Percentiles rank a stretch among this genome's conserved stretches.
Evolutionary conservation across 2,797 vertebrate species (phyloP).

Genomic region (Pempheris klunzingeri): DNA sequence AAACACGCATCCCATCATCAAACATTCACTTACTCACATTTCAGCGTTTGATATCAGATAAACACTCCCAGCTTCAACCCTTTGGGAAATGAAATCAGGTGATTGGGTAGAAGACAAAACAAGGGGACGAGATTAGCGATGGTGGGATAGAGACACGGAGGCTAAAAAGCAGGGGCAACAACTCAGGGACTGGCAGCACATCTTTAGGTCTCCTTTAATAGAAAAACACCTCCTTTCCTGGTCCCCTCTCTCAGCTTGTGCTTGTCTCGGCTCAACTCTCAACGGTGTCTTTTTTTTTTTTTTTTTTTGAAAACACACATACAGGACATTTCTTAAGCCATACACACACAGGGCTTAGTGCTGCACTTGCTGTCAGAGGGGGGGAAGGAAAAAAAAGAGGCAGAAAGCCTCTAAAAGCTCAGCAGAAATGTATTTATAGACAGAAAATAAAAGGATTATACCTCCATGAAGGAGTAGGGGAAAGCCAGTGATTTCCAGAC

Average conservation of each 20-base stretch:
- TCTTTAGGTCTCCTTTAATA: conserved; percentile 34
- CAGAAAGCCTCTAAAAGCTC: conserved; percentile 77
- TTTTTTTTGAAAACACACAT: conserved; percentile 48
- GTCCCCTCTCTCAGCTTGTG: conserved; percentile 30
- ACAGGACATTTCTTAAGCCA: conserved; percentile 57
- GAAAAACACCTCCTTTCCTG: conserved; percentile 26
- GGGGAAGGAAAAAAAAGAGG: conserved; percentile 24
- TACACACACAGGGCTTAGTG: conserved; percentile 56
- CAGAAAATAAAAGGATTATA: conserved; percentile 82
- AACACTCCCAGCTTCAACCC: conserved; percentile 14
- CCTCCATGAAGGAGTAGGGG: conserved; percentile 75
- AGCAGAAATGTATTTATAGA: conserved; percentile 84
- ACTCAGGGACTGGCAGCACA: conserved; percentile 12
- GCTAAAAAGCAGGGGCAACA: conserved; percentile 20
- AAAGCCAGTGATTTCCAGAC: conserved; percentile 73
- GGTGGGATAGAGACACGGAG: not conserved
- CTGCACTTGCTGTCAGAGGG: conserved; percentile 58
- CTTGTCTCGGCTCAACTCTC: conserved; percentile 47
- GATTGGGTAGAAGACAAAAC: conserved; percentile 37
- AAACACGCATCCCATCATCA: conserved; percentile 12
- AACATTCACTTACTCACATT: conserved; percentile 45
- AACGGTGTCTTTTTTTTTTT: conserved; percentile 37
- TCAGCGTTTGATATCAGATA: conserved; percentile 39
- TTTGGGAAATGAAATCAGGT: conserved; percentile 21
- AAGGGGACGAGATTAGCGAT: not conserved